Evolutionary conservation across 2,888 invertebrate species (phyloP), one percentile per base, ranked within the genome.

Genomic region (Erebia ligea): DNA sequence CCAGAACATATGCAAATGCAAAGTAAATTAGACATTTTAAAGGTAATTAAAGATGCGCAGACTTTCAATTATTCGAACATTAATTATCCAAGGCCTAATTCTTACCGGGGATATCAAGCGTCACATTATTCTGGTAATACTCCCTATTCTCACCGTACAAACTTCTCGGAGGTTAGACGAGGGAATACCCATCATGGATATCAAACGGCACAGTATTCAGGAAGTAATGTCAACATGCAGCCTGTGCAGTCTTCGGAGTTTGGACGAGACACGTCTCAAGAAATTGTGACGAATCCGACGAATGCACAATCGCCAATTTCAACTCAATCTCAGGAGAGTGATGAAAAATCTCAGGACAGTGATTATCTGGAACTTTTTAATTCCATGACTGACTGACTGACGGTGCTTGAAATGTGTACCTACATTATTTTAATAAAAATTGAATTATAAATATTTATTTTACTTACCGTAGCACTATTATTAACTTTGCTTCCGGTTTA

Each of bases 401-500:
- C 10, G 17, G 17, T 17, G 17, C 6, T 54, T 19, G 17, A 54
- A 54, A 17, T 54, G 19, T 54, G 54, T 9, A 54, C 54, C 54
- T 17, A 54, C 54, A 9, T 54, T 54, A 4, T 19, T 13, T n/a
- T 54, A 2, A 54, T 6, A 17, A 54, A 17, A 9, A 17, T 17
- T n/a, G 8, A 17, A 54, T 17, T 17, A 54, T 9, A 17, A 19
- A 9, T 54, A 54, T 54, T 54, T 54, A 54, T 54, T 54, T 54
- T 54, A 9, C 54, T 54, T 54, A 54, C 54, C 54, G 17, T 54
- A 54, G n/a, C 19, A 19, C 19, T 54, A 54, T 9, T 54, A 10
- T 19, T 54, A 54, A 54, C 19, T 54, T 54, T n/a, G 8, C 42
- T 69, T 72, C 64, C 58, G 69, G 67, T 25, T 72, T 63, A 56